Base-by-base conservation (phyloP, 2,797 vertebrate genomes). In the Lophius americanus region DNA sequence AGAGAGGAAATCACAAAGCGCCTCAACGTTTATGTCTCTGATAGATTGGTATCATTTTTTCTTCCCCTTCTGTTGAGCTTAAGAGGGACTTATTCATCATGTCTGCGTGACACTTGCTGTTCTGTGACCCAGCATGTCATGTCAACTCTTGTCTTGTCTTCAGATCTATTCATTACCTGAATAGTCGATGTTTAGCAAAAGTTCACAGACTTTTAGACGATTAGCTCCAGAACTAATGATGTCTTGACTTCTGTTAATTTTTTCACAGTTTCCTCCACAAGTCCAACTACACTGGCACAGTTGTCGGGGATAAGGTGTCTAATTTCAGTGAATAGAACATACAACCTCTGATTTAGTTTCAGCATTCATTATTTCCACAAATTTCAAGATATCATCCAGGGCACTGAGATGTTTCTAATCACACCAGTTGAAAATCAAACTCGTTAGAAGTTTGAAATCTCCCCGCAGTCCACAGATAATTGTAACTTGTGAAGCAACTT, bases 21-120 rank as follows among this genome's bases (percentile, higher is more conserved):
- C 84, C 82, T 79, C 39, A 60, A 84, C 81, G 82, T 86, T 86
- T 76, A 83, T 69, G 74, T 73, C 55, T 82, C 52, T 60, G 62
- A 49, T 60, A 85, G 81, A 81, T 84, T 72, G 54, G 32, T 65
- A 78, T 79, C 81, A 53, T 78, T 76, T 44, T 12, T 73, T 47
- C 62, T 59, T 68, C 47, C 79, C 42, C 69, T 73, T 76, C 11
- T 67, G 73, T 73, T 36, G 52, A 38, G 7, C 64, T 80, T 39
- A 32, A 75, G 64, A 76, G 51, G 64, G 82, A 67, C 68, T 61
- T 43, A 78, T 85, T 82, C 77, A 86, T 85, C 79, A 73, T 60
- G 66, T 82, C 79, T 61, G 51, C 38, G 55, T 64, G 76, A 81
- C 72, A 65, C 71, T 67, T 69, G 63, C 57, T 73, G 71, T 64